phyloP scores from a whole-genome alignment of 2,888 invertebrate species.

The Pandemis cinnamomeana region DNA sequence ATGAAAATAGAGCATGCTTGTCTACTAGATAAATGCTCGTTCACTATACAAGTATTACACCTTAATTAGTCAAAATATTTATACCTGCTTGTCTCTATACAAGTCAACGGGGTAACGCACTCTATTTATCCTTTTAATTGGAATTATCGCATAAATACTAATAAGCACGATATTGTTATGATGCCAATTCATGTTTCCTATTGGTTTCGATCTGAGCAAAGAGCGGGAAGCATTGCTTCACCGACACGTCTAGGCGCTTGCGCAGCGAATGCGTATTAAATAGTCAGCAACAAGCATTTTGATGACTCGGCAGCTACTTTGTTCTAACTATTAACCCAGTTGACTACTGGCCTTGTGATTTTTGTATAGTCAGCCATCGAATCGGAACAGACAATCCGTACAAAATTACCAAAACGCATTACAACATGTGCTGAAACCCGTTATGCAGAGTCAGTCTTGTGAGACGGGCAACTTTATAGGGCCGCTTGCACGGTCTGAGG shows the following conservation, averaged over 20 bases:
- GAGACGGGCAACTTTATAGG: no score
- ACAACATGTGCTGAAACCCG: not conserved
- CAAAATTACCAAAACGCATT: not conserved
- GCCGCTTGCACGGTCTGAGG: no score
- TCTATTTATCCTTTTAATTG: no score
- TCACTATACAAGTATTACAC: no score
- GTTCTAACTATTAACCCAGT: not conserved
- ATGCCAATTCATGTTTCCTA: not conserved
- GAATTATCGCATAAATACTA: no score
- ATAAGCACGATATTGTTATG: no score
- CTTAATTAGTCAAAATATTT: no score
- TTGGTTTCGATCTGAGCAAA: not conserved
- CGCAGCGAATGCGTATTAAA: not conserved
- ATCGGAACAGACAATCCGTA: not conserved
- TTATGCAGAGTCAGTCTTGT: not conserved
- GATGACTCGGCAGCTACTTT: not conserved
- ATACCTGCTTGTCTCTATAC: no score
- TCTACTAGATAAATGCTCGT: no score
- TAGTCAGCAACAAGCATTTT: not conserved
- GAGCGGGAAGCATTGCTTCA: not conserved
- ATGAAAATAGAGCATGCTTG: no score
- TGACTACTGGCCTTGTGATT: not conserved
- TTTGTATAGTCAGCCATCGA: not conserved
- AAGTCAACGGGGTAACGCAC: no score
- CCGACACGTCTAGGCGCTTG: conserved; percentile 15